Conservation (phyloP, 2,888 invertebrate species). For the Germaria angustata region DNA sequence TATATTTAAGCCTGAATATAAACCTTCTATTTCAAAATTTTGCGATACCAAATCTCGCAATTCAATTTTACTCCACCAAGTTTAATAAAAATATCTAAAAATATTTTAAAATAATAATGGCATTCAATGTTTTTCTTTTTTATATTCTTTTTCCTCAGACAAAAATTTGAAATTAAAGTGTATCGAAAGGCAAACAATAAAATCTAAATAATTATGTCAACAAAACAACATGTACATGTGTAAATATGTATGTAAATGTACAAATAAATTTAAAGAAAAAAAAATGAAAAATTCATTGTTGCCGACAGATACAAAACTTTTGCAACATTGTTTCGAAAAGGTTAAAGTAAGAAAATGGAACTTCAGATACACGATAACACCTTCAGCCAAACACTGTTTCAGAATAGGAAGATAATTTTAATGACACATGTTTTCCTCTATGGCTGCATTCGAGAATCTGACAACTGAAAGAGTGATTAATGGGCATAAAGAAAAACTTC, state of each 20-base stretch:
- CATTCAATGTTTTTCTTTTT: too few relatives aligned
- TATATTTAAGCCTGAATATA: too few relatives aligned
- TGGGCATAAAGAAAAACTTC: constrained; percentile 13
- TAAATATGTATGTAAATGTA: too few relatives aligned
- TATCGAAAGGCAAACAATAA: neutral
- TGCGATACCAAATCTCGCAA: too few relatives aligned
- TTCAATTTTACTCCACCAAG: neutral
- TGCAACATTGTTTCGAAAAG: constrained; percentile 56
- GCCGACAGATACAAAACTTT: constrained; percentile 29
- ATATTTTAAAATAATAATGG: too few relatives aligned
- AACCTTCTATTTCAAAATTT: too few relatives aligned
- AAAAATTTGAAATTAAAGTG: constrained; percentile 1
- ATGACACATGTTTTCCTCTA: constrained; percentile 44
- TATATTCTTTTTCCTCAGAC: too few relatives aligned
- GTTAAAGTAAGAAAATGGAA: constrained; percentile 43
- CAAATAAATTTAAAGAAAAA: too few relatives aligned
- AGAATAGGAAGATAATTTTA: neutral
- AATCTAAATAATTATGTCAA: constrained; percentile 39
- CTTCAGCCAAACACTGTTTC: constrained; percentile 6
- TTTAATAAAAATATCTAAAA: neutral
- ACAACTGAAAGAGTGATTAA: constrained; percentile 46
- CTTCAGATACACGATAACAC: constrained; percentile 16
- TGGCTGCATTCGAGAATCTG: constrained; percentile 5
- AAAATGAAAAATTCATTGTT: constrained; percentile 24
- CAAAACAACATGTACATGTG: constrained; percentile 2